Evolutionary conservation across 2,797 vertebrate genomes (phyloP), one percentile per base, ranked within the genome.

Genomic region (Takifugu ocellatus): DNA sequence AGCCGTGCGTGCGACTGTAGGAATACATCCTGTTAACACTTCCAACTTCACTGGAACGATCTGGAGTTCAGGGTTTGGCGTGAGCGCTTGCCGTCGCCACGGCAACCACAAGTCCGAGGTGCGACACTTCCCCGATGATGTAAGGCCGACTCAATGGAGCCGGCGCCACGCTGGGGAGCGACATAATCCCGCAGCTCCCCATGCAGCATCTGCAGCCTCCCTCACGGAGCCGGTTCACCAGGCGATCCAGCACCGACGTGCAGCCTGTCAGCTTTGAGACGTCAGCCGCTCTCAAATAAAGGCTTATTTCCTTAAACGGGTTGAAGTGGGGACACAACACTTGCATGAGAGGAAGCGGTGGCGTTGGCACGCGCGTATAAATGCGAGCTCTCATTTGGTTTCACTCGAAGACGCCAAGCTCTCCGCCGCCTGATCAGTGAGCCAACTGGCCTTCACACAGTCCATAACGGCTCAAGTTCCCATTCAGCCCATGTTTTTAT

Each of bases 401-500:
- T 12, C 68, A 49, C 63, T 53, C 61, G 68, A 51, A 36, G 51
- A 43, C 48, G 1, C 55, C 71, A 57, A 44, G 53, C 51, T 8
- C 3, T n/a, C 25, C 0, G 33, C 59, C 78, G 81, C 78, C 21
- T 21, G 21, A 21, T 83, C 75, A 75, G 75, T 64, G 63, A 78
- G 68, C 66, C 70, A 72, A 75, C 72, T 80, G 66, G 72, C 77
- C 74, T 74, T 61, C 47, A 77, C 75, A 58, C 59, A 73, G 77
- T 64, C 66, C 51, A 72, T 56, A 39, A 76, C 81, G 21, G 21
- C 21, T 21, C 21, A 21, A 21, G 21, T 78, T 78, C 78, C 63
- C 66, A 68, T 79, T 74, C 64, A 72, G 79, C 77, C 78, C 64
- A 27, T 79, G 76, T 67, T 75, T 80, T 71, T 76, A 70, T 75